Base-by-base conservation (phyloP, 2,888 invertebrate species). In the Acronicta aceris region DNA sequence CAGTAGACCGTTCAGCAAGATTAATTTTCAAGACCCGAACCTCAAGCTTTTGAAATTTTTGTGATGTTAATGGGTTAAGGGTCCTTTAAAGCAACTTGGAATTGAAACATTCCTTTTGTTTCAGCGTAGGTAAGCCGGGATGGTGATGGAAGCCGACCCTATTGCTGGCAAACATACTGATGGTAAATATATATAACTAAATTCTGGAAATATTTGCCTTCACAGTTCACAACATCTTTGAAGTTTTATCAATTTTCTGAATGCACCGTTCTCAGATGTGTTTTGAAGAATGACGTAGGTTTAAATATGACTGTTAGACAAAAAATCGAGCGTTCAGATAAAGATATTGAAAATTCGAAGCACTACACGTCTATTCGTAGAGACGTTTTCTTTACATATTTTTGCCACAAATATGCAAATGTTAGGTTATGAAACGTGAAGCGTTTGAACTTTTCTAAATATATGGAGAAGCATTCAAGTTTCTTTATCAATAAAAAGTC, bases 71-170 rank as follows among this genome's bases (percentile, higher is more conserved):
- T 15, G 17, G 27, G n/a, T n/a, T n/a, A 13, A 36, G 8, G 16
- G 49, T 50, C n/a, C 9, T 53, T 50, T 49, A n/a, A 27, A 33
- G 40, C 12, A 6, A n/a, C 27, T 25, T 51, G 16, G 47, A 48
- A 51, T 65, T 64, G 50, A 58, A 55, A 42, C 50, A 16, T 10
- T 40, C 0, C 1, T 68, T 74, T 76, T 84, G 84, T 92, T 90
- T 38, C 88, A 93, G 93, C 85, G 78, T 83, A 70, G 68, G 74
- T 27, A 81, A 78, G 65, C 82, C 85, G 85, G 75, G 67, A 94
- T 94, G 94, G 94, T 94, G 83, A 91, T 93, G 89, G 94, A 93
- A 87, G 91, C 93, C 45, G 89, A 93, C 78, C 90, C 93, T 36
- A 90, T 93, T 65, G 78, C 90, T 71, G 92, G 89, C 65, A 92